phyloP scores from a whole-genome alignment of 2,113 vertebrate species.

The Benitochromis conjunctus region DNA sequence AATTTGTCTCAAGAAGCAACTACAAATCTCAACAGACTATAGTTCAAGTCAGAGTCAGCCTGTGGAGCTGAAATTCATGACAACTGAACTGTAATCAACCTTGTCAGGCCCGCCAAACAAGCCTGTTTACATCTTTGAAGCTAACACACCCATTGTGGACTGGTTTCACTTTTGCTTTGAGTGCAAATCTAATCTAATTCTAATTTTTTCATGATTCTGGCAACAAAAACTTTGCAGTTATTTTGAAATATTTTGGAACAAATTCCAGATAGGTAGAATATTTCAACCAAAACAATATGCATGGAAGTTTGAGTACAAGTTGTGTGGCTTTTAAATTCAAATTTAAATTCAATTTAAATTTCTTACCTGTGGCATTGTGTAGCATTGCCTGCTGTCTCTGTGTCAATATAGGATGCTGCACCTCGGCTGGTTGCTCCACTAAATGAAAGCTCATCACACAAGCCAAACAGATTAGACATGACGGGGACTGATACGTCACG shows the following conservation, averaged over 20 bases:
- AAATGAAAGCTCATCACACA: neutral
- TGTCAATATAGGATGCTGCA: neutral
- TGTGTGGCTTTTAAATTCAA: neutral
- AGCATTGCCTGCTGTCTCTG: neutral
- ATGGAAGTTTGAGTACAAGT: neutral
- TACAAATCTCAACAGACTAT: neutral
- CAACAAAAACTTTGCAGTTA: neutral
- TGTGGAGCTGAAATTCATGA: neutral
- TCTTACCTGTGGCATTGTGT: neutral
- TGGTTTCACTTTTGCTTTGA: neutral
- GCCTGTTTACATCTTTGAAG: neutral
- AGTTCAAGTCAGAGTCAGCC: neutral
- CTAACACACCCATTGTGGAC: neutral
- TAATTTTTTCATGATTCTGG: neutral
- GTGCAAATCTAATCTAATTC: too few relatives aligned
- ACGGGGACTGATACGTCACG: accelerated
- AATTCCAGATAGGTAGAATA: neutral
- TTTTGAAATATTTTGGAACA: neutral
- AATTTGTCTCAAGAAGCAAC: neutral
- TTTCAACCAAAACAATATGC: neutral
- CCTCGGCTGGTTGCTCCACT: neutral
- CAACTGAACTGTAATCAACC: neutral
- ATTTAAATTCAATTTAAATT: neutral
- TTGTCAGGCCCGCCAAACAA: neutral
- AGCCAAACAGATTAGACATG: neutral